These are phyloP conservation scores for Carcinoscorpius rotundicauda DNA, from an alignment of 1,140 invertebrate genomes.

Conservation along the genomic window DNA sequence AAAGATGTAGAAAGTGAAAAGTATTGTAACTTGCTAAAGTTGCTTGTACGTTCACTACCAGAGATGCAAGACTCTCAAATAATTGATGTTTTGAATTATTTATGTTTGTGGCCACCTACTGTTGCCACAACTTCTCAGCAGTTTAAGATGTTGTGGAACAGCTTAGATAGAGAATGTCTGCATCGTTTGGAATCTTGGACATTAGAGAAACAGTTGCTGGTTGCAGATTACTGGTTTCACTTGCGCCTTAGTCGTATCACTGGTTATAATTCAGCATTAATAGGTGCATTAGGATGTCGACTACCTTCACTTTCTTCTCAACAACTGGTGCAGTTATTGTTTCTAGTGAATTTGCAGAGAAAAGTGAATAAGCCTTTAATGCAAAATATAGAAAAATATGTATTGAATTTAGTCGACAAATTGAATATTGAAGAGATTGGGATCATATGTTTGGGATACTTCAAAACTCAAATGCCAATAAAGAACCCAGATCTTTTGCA, in stretches of 20 bases:
- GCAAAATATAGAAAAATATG: neutral
- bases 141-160: conserved; percentile 12
- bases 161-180: conserved; percentile 10
- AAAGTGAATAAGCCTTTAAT: neutral
- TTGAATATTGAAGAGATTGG: conserved; percentile 9
- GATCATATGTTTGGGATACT: conserved; percentile 10
- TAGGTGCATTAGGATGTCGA: neutral
- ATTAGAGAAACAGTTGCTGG: conserved; percentile 1
- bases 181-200: conserved; percentile 3
- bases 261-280: conserved; percentile 6
- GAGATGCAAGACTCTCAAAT: neutral
- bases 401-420: neutral
- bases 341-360: conserved; percentile 12
- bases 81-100: conserved; percentile 7
- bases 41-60: neutral
- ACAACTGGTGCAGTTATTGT: conserved; percentile 13
- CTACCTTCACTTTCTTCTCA: neutral
- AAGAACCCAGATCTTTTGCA: neutral
- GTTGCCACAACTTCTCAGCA: conserved; percentile 5
- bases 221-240: conserved; percentile 16
- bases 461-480: conserved; percentile 12
- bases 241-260: conserved; percentile 10
- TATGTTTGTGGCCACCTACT: conserved; percentile 11
- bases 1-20: conserved; percentile 5
- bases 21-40: neutral